Evolutionary conservation across 2,113 vertebrate species (phyloP), one percentile per base, ranked within the genome.

Genomic region (Passer montanus): DNA sequence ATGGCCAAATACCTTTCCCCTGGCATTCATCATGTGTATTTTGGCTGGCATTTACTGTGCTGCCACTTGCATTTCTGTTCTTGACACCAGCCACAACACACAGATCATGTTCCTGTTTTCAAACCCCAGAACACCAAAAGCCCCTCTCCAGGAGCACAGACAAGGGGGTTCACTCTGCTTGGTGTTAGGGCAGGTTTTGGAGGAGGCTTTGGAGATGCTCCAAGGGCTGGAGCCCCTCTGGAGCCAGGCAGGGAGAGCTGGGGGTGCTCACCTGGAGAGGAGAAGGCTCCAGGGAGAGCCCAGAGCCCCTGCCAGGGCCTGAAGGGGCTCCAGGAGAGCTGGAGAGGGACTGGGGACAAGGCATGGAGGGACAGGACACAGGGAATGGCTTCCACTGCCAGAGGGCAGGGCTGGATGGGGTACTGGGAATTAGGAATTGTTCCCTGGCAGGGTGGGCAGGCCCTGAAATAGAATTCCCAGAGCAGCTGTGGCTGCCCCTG

Each of bases 91-190:
- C 47, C 63, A 49, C 35, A 83, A 68, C 6, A 4, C 24, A 56
- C 56, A 92, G 30, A 30, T 53, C 5, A 76, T 0, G 1, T 4
- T 15, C 1, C 0, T n/a, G 28, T 50, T 31, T 39, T 28, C 39
- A 63, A 74, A 30, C 15, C 13, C 60, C 60, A 46, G 28, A n/a
- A 44, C 21, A 49, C 12, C 27, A 44, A 20, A 74, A 58, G 18
- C 3, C 22, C 37, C 27, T 52, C 37, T 33, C 33, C 52, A 52
- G 52, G 23, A 59, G 52, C 33, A 59, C 22, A 55, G 20, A 31
- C 0, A 1, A 52, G 20, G 23, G 33, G 12, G 63, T 31, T n/a
- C 62, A 9, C 41, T 37, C 22, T 37, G 22, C 58, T 55, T 23
- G 20, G 47, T 87, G 41, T n/a, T 70, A 41, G 10, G 55, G 9